Conservation (phyloP, 2,888 invertebrate genomes). For the Pteria penguin region DNA sequence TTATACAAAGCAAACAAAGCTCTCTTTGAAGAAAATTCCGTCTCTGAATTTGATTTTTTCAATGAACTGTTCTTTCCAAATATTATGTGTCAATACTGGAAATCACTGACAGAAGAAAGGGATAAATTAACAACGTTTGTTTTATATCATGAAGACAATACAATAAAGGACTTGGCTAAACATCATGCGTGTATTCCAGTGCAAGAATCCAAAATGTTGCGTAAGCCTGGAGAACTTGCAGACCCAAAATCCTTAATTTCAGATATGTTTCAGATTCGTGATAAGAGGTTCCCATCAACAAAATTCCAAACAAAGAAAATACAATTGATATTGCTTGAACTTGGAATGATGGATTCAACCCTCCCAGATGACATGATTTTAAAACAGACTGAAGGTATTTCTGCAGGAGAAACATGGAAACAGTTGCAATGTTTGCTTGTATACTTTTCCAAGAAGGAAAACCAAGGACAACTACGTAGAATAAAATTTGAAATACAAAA, state of each 20-base stretch:
- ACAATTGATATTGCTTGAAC: not conserved
- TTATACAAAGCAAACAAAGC: not conserved
- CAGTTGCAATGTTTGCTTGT: not conserved
- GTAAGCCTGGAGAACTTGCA: conserved; percentile 23
- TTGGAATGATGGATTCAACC: conserved; percentile 19
- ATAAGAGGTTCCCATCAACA: conserved; percentile 22
- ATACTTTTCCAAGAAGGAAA: too few species aligned
- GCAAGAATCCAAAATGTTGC: not conserved
- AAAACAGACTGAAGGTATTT: too few species aligned
- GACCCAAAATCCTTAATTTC: not conserved
- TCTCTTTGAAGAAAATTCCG: not conserved
- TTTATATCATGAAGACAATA: not conserved
- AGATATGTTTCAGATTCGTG: conserved; percentile 11
- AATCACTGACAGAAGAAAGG: not conserved
- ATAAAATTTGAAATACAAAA: not conserved
- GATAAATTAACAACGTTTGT: conserved; percentile 12
- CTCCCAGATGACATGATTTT: conserved; percentile 22
- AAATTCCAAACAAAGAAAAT: not conserved
- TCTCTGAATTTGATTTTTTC: conserved; percentile 5
- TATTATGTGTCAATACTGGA: conserved; percentile 3
- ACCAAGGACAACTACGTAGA: too few species aligned
- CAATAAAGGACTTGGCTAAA: not conserved
- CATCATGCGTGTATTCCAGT: conserved; percentile 28
- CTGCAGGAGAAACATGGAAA: too few species aligned
- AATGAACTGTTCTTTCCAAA: conserved; percentile 14